A percentile compares a stretch with the other conserved stretches of the same genome.
Evolutionary conservation across 2,797 vertebrate genomes (phyloP).

Genomic region (Selene dorsalis): DNA sequence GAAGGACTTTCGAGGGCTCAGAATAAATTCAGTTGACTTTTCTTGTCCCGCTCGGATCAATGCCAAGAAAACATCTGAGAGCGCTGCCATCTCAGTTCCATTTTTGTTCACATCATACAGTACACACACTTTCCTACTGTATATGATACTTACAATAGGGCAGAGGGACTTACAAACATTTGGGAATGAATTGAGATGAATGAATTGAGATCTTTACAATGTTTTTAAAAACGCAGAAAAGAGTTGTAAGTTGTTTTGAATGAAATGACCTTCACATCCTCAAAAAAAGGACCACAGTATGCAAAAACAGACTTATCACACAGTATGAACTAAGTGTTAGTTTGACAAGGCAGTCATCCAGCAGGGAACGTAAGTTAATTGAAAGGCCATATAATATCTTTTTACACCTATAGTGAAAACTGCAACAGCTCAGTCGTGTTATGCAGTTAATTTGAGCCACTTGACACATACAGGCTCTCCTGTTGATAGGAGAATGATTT

Average conservation of each 20-base stretch:
- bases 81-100: not conserved
- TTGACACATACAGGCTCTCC: conserved; percentile 41
- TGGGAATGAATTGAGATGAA: not conserved
- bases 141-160: not conserved
- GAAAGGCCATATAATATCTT: not conserved
- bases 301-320: not conserved
- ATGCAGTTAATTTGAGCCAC: conserved; percentile 36
- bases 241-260: not conserved
- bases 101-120: too few relatives aligned
- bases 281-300: not conserved
- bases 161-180: not conserved
- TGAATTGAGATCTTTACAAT: not conserved
- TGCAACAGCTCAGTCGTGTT: conserved; percentile 12
- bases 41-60: not conserved
- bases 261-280: not conserved
- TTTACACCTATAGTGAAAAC: not conserved
- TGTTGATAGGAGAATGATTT: conserved; percentile 35
- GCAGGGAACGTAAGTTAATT: conserved; percentile 19
- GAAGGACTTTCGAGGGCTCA: not conserved
- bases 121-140: not conserved
- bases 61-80: not conserved
- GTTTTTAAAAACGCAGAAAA: not conserved
- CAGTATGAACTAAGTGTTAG: not conserved
- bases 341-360: conserved; percentile 9
- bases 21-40: not conserved